phyloP scores from a whole-genome alignment of 2,797 vertebrate genomes.

The Melanogrammus aeglefinus region DNA sequence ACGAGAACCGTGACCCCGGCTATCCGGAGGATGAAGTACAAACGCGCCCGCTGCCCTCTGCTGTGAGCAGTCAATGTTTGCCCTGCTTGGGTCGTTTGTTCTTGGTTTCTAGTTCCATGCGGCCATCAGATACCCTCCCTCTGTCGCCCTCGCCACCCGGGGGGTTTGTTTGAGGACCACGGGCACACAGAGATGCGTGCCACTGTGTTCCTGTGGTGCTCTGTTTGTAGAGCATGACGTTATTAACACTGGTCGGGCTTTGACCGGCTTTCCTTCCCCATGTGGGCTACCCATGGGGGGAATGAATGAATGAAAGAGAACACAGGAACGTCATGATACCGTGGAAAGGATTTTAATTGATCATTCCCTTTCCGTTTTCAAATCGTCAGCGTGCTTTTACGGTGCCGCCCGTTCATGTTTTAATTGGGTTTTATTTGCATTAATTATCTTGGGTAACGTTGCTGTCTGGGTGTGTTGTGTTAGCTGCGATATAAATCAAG shows the following conservation, averaged over 20 bases:
- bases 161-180: background rate
- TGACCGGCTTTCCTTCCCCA: background rate
- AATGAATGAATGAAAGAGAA: background rate
- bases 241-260: background rate
- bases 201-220: too few relatives aligned
- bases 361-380: background rate
- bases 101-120: background rate
- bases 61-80: background rate
- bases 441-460: background rate
- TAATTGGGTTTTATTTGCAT: background rate
- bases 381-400: background rate
- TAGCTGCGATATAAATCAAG: background rate
- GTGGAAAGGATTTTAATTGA: background rate
- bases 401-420: background rate
- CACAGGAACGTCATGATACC: background rate
- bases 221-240: background rate
- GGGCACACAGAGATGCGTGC: background rate
- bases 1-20: background rate
- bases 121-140: background rate
- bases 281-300: background rate
- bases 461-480: background rate
- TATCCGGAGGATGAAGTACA: background rate
- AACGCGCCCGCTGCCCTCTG: background rate
- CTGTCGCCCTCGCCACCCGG: background rate
- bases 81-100: background rate